These are phyloP conservation scores for Heliconius aoede DNA, from an alignment of 2,888 invertebrate species.

Conservation along the genomic window DNA sequence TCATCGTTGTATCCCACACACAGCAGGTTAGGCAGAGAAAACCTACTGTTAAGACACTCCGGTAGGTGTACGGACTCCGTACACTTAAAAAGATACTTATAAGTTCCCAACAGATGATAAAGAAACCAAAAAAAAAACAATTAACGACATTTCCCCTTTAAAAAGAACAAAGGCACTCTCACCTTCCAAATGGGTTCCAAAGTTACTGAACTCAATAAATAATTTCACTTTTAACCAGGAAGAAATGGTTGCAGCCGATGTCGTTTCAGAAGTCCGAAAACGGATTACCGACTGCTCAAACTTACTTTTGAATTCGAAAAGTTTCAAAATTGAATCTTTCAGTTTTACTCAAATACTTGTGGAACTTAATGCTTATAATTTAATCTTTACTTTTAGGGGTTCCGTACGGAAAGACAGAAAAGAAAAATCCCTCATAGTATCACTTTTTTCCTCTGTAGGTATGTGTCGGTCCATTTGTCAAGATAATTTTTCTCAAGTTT, in stretches of 20 bases:
- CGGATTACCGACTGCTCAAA: conserved; percentile 52
- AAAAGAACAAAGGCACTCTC: neutral
- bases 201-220: conserved; percentile 43
- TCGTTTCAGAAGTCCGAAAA: conserved; percentile 52
- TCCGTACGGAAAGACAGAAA: neutral
- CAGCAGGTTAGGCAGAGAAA: too few relatives aligned
- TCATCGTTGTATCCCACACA: too few relatives aligned
- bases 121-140: too few relatives aligned
- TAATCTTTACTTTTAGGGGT: neutral
- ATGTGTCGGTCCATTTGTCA: too few relatives aligned
- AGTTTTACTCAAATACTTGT: conserved; percentile 39
- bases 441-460: neutral
- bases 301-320: conserved; percentile 52
- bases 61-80: too few relatives aligned
- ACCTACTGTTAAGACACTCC: too few relatives aligned
- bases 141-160: neutral
- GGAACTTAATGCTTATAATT: conserved; percentile 10
- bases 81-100: too few relatives aligned
- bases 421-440: neutral
- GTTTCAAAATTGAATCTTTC: conserved; percentile 54
- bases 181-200: conserved; percentile 3
- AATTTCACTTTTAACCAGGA: conserved; percentile 47
- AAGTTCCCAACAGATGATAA: too few relatives aligned
- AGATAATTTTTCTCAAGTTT: too few relatives aligned
- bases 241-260: conserved; percentile 48